Evolutionary conservation across 2,113 vertebrate species (phyloP).

Genomic region (Dromas ardeola): DNA sequence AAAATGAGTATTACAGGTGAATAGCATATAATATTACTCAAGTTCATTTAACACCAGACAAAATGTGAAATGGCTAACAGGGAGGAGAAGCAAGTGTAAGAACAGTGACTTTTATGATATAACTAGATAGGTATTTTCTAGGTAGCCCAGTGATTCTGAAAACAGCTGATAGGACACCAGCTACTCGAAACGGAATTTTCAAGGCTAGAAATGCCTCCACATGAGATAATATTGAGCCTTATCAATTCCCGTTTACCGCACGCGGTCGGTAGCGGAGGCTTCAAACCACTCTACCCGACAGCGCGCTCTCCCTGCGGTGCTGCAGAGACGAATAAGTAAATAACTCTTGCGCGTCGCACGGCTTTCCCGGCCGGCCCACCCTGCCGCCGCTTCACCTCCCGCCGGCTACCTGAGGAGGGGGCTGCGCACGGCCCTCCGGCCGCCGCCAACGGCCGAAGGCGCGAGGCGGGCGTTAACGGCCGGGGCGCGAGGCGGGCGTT

Average conservation of each 20-base stretch:
- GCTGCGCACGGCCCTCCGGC: not conserved
- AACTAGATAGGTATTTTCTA: not conserved
- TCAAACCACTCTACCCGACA: not conserved
- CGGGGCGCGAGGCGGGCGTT: not conserved
- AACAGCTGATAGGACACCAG: too few species aligned
- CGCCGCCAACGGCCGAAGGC: not conserved
- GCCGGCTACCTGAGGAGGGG: not conserved
- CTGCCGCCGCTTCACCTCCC: not conserved
- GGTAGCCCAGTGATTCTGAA: not conserved
- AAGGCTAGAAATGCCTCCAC: not conserved
- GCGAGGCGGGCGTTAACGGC: not conserved
- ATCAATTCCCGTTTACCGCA: not conserved
- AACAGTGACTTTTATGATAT: not conserved
- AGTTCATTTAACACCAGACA: not conserved
- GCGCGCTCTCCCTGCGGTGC: not conserved
- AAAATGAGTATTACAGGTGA: not conserved
- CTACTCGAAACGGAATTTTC: not conserved
- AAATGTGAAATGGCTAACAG: not conserved
- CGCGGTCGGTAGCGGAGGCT: not conserved
- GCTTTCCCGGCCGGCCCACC: not conserved
- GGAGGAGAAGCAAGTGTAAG: not conserved
- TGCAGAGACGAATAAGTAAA: fast-evolving
- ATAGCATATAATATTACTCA: not conserved
- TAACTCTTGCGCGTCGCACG: fast-evolving
- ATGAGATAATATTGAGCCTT: not conserved